A percentile compares a stretch with the other conserved stretches of the same genome.
phyloP scores from a whole-genome alignment of 64 coral and sea anemone genomes.

The Orbicella faveolata region DNA sequence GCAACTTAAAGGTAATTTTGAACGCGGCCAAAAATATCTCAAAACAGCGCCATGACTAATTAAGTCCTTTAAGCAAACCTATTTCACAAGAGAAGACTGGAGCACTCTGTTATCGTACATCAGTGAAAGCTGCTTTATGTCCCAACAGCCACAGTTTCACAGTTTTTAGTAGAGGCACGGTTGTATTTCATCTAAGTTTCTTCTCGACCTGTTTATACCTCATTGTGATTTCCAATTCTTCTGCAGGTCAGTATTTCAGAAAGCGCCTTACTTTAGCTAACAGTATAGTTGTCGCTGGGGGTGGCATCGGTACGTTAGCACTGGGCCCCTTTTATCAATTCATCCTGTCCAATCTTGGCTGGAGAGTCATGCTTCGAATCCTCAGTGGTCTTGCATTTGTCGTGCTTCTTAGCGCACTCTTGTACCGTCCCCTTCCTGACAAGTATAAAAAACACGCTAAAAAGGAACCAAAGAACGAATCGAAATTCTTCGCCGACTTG shows the following conservation, averaged over 20 bases:
- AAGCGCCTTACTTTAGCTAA: slow-evolving; percentile 70
- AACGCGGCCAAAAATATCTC: too few relatives aligned
- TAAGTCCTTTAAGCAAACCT: too few relatives aligned
- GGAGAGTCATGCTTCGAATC: slow-evolving; percentile 67
- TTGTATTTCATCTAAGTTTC: not conserved
- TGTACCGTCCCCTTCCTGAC: slow-evolving; percentile 61
- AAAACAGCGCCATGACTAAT: too few relatives aligned
- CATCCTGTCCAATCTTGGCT: slow-evolving; percentile 59
- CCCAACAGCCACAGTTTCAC: too few relatives aligned
- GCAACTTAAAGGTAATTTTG: too few relatives aligned
- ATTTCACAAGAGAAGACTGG: too few relatives aligned
- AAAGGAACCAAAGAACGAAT: not conserved
- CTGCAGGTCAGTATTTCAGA: slow-evolving; percentile 74
- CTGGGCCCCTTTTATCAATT: slow-evolving; percentile 72
- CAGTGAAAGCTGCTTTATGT: too few relatives aligned
- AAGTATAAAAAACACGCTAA: slow-evolving; percentile 34
- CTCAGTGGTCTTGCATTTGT: slow-evolving; percentile 50
- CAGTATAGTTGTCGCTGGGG: slow-evolving; percentile 68
- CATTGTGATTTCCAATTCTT: not conserved
- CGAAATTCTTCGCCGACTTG: slow-evolving; percentile 49
- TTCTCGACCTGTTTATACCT: not conserved
- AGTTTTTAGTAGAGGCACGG: not conserved
- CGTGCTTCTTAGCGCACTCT: slow-evolving; percentile 55
- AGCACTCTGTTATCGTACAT: too few relatives aligned
- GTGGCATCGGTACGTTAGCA: slow-evolving; percentile 63